These are phyloP conservation scores for Kuschelorhynchus macadamiae DNA, from an alignment of 2,888 invertebrate species.

Conservation along the genomic window DNA sequence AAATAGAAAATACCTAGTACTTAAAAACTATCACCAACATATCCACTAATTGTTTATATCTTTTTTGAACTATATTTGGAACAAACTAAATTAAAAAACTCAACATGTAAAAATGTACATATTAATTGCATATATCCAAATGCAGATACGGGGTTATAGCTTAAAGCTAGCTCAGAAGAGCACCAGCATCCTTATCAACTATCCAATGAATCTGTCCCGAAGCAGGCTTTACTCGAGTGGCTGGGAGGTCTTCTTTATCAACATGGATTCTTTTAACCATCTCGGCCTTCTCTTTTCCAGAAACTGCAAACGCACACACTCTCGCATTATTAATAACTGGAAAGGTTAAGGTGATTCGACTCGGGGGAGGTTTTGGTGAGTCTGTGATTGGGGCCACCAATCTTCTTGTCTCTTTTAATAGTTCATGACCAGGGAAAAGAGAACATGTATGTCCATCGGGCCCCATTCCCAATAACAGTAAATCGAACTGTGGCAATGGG, in stretches of 20 bases:
- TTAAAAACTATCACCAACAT: no score
- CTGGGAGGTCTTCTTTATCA: slow-evolving; percentile 84
- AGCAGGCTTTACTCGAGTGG: slow-evolving; percentile 80
- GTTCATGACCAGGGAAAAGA: slow-evolving; percentile 81
- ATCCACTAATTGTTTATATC: no score
- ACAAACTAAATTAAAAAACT: no score
- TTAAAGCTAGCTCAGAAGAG: slow-evolving; percentile 28
- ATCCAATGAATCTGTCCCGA: slow-evolving; percentile 79
- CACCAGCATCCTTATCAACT: slow-evolving; percentile 73
- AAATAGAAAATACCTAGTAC: no score
- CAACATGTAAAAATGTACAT: no score
- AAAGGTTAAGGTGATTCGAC: slow-evolving; percentile 91
- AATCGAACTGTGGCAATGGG: slow-evolving; percentile 82
- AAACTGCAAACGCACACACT: slow-evolving; percentile 86
- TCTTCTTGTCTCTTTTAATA: slow-evolving; percentile 71
- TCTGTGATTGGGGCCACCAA: slow-evolving; percentile 90
- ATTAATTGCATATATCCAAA: no score
- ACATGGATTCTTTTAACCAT: slow-evolving; percentile 87
- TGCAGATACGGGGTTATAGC: no score
- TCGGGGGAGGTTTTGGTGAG: slow-evolving; percentile 96
- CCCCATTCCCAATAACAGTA: slow-evolving; percentile 95
- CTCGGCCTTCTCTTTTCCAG: slow-evolving; percentile 90
- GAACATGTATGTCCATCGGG: slow-evolving; percentile 99
- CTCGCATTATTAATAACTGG: slow-evolving; percentile 90
- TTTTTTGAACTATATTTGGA: no score